Evolutionary conservation across 2,797 vertebrate genomes (phyloP), one percentile per base, ranked within the genome.

Genomic region (Silurus aristotelis): DNA sequence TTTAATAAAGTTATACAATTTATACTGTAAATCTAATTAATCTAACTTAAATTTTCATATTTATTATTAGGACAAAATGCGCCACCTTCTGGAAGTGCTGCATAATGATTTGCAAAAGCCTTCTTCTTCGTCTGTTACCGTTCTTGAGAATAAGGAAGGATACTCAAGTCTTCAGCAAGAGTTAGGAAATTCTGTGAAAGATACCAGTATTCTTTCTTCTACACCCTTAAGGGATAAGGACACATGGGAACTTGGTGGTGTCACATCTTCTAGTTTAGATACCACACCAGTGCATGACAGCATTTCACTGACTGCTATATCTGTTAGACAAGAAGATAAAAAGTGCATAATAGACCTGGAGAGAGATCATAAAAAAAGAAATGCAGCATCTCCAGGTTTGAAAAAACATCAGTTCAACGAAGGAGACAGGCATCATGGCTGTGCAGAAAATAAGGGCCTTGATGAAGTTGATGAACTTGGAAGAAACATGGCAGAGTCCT

Each of bases 61-160:
- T 88, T 86, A 90, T 92, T 87, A 85, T 87, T 77, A 99, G 97
- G 92, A 68, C 75, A 99, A 98, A 95, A 98, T 99, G 98, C 96
- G 94, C 88, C 95, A 93, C 73, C 94, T 98, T 83, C 90, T 99
- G 93, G 96, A 95, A 10, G 85, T 93, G 5, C 93, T 99, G 56
- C 96, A 94, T 88, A 90, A 94, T 84, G 96, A 98, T 56, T 93
- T 99, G 0, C 89, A 95, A 82, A 95, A 91, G 22, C 86, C 90
- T 67, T 66, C 70, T 78, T 86, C 89, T 63, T 86, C 76, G 19
- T 83, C 89, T 75, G 79, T 87, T 61, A 48, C 66, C 4, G 73
- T 87, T n/a, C 76, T 85, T 66, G 43, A 77, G 25, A 88, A 68
- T 4, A 86, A 87, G 46, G 80, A 86, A 83, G 92, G 19, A 72